Conservation (phyloP, 2,888 invertebrate species). For the Cosmopolites sordidus region DNA sequence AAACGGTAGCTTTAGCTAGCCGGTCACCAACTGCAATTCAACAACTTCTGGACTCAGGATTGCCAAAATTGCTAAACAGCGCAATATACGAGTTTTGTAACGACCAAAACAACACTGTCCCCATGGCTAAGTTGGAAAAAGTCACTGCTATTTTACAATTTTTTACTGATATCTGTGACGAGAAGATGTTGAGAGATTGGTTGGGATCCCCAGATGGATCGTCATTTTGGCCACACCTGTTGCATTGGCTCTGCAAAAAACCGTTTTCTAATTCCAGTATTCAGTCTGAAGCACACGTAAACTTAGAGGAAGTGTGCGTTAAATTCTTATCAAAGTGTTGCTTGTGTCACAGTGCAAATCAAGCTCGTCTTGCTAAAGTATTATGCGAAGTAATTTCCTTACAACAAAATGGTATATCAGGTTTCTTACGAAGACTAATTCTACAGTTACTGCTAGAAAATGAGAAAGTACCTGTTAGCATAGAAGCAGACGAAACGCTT, state of each 20-base stretch:
- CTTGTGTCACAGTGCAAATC: slow-evolving; percentile 79
- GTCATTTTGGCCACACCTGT: slow-evolving; percentile 80
- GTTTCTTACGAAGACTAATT: slow-evolving; percentile 82
- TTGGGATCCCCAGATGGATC: slow-evolving; percentile 74
- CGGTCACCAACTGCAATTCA: slow-evolving; percentile 74
- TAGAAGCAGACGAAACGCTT: slow-evolving; percentile 51
- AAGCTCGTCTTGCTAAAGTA: slow-evolving; percentile 75
- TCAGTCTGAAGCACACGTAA: slow-evolving; percentile 50
- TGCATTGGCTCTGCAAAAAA: slow-evolving; percentile 65
- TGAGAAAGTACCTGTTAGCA: slow-evolving; percentile 75
- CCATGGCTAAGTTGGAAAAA: slow-evolving; percentile 56
- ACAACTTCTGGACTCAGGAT: slow-evolving; percentile 71
- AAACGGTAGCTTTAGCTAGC: slow-evolving; percentile 74
- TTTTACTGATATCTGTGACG: slow-evolving; percentile 75
- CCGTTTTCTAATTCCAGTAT: slow-evolving; percentile 39
- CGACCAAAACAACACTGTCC: slow-evolving; percentile 35
- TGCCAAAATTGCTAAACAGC: slow-evolving; percentile 61
- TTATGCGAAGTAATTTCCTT: slow-evolving; percentile 71
- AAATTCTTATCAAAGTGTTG: slow-evolving; percentile 79
- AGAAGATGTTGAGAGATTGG: slow-evolving; percentile 82
- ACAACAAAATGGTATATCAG: slow-evolving; percentile 67
- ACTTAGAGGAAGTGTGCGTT: slow-evolving; percentile 72
- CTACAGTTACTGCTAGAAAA: slow-evolving; percentile 82
- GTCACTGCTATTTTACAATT: slow-evolving; percentile 71
- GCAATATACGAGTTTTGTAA: slow-evolving; percentile 55